Percentiles rank a stretch among this genome's conserved stretches.
Evolutionary conservation across 2,888 invertebrate species (phyloP).

Genomic region (Tiphia femorata): DNA sequence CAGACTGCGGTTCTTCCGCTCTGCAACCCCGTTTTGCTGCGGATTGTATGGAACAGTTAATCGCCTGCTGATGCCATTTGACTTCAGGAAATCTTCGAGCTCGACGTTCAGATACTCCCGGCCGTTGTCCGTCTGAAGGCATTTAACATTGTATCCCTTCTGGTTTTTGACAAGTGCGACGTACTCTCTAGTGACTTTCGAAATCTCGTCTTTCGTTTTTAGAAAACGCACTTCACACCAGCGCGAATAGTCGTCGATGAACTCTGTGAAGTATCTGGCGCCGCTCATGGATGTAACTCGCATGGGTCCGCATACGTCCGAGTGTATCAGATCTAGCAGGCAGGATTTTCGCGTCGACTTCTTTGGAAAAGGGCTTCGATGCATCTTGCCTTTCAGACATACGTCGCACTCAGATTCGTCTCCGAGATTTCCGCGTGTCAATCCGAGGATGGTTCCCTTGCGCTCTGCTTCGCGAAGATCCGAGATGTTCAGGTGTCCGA

Average conservation of each 20-base stretch:
- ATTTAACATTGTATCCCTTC: not conserved
- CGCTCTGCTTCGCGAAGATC: slow-evolving; percentile 8
- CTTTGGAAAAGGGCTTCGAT: slow-evolving; percentile 21
- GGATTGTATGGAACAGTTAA: not conserved
- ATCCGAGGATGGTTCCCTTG: slow-evolving; percentile 14
- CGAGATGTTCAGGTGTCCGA: slow-evolving; percentile 17
- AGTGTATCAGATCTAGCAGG: slow-evolving; percentile 24
- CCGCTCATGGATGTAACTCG: not conserved
- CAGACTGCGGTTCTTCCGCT: not conserved
- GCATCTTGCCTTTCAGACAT: slow-evolving; percentile 24
- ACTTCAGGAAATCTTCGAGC: not conserved
- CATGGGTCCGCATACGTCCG: slow-evolving; percentile 25
- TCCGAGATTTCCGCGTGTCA: not conserved
- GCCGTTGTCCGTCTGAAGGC: not conserved
- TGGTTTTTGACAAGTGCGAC: slow-evolving; percentile 3
- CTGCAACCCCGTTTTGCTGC: not conserved
- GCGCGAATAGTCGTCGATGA: slow-evolving; percentile 16
- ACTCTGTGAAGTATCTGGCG: slow-evolving; percentile 7
- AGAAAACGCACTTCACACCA: slow-evolving; percentile 8
- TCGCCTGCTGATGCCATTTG: not conserved
- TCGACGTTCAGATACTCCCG: not conserved
- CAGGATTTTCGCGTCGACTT: not conserved
- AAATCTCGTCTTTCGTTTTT: slow-evolving; percentile 3
- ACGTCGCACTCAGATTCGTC: slow-evolving; percentile 12
- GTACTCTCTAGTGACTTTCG: not conserved